Percentiles rank a stretch among this genome's conserved stretches.
Conservation (phyloP, 2,888 invertebrate species). For the Zeuzera pyrina region DNA sequence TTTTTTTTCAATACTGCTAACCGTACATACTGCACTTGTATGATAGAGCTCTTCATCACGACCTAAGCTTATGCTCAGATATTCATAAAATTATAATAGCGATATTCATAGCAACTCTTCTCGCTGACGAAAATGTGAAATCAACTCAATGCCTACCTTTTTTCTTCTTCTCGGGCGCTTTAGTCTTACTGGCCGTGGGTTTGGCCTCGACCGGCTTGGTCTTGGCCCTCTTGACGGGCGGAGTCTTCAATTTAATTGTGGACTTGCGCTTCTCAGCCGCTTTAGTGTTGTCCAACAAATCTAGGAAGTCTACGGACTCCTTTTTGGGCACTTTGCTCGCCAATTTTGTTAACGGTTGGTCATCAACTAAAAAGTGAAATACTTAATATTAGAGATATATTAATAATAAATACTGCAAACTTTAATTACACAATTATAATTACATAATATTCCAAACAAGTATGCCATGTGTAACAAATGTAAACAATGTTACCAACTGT, state of each 20-base stretch:
- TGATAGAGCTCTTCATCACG: too few species aligned
- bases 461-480: too few species aligned
- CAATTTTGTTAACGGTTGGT: conserved; percentile 51
- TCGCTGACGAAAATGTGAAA: conserved; percentile 16
- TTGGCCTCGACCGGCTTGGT: conserved; percentile 35
- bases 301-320: conserved; percentile 43
- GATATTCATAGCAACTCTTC: conserved; percentile 29
- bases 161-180: conserved; percentile 46
- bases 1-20: too few species aligned
- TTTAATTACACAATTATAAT: too few species aligned
- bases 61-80: too few species aligned
- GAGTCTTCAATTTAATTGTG: conserved; percentile 31
- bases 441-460: too few species aligned
- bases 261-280: conserved; percentile 48
- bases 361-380: conserved; percentile 36
- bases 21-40: too few species aligned
- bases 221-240: conserved; percentile 43
- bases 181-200: conserved; percentile 38
- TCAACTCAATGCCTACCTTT: conserved; percentile 51
- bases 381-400: background rate
- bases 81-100: too few species aligned
- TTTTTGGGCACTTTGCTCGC: conserved; percentile 56
- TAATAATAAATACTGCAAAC: too few species aligned
- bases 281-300: conserved; percentile 43
- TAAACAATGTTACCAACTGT: too few species aligned